A percentile compares a stretch with the other conserved stretches of the same genome.
phyloP scores from a whole-genome alignment of 2,888 invertebrate genomes.

The Tethea ocularis region DNA sequence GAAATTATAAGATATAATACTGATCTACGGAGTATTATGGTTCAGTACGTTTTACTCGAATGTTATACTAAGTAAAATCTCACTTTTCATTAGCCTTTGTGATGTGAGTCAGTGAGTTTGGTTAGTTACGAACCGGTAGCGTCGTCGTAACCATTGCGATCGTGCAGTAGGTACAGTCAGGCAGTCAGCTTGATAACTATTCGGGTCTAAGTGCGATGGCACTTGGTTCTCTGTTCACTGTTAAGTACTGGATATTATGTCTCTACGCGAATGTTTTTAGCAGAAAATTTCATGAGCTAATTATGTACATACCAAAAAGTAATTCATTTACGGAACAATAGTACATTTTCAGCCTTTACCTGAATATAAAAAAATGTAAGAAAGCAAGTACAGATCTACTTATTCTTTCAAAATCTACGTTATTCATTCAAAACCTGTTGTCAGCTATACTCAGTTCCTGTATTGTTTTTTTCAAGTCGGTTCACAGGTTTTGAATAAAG shows the following conservation, averaged over 20 bases:
- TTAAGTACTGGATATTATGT: slow-evolving; percentile 42
- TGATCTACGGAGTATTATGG: slow-evolving; percentile 75
- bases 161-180: slow-evolving; percentile 42
- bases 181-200: slow-evolving; percentile 57
- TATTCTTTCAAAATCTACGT: slow-evolving; percentile 71
- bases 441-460: slow-evolving; percentile 77
- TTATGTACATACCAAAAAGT: slow-evolving; percentile 65
- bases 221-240: slow-evolving; percentile 28
- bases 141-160: slow-evolving; percentile 32
- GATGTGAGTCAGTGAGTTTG: slow-evolving; percentile 40
- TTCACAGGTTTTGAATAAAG: slow-evolving; percentile 81
- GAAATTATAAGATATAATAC: slow-evolving; percentile 61
- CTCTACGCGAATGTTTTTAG: slow-evolving; percentile 43
- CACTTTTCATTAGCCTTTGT: slow-evolving; percentile 58
- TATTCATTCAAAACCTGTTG: slow-evolving; percentile 80
- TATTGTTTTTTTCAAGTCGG: slow-evolving; percentile 68
- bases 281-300: slow-evolving; percentile 51
- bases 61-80: slow-evolving; percentile 61
- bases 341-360: slow-evolving; percentile 67
- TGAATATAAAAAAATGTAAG: slow-evolving; percentile 48
- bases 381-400: slow-evolving; percentile 63
- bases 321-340: slow-evolving; percentile 54
- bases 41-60: slow-evolving; percentile 50
- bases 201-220: slow-evolving; percentile 41
- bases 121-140: slow-evolving; percentile 30